These are phyloP conservation scores for Parelbella ahira DNA, from an alignment of 2,888 invertebrate species.

Conservation along the genomic window DNA sequence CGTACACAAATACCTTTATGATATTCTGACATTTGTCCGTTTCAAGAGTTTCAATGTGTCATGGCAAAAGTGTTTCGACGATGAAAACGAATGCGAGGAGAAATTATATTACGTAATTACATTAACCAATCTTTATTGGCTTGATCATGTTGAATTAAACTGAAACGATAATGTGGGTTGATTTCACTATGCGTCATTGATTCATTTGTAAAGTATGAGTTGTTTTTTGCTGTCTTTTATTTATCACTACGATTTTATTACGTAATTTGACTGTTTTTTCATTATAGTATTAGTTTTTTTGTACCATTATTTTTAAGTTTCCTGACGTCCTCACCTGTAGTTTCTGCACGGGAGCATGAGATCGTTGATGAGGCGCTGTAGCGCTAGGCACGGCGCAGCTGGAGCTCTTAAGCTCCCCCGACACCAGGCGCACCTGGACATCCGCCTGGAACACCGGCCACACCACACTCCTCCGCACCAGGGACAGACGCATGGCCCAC, in stretches of 20 bases:
- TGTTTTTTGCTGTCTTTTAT: conserved; percentile 3
- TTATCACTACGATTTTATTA: too few relatives aligned
- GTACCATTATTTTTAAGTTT: too few relatives aligned
- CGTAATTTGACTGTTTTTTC: too few relatives aligned
- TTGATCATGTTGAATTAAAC: conserved; percentile 21
- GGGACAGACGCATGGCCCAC: conserved; percentile 67
- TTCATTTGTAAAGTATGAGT: neutral
- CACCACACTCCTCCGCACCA: conserved; percentile 76
- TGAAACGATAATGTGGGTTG: conserved; percentile 14
- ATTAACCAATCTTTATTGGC: conserved; percentile 18
- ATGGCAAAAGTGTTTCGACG: conserved; percentile 4
- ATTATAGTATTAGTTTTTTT: too few relatives aligned
- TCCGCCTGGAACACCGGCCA: conserved; percentile 58
- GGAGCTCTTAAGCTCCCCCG: conserved; percentile 59
- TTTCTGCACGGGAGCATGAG: conserved; percentile 72
- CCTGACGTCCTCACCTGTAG: conserved; percentile 66
- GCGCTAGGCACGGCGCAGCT: conserved; percentile 59
- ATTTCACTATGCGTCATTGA: conserved; percentile 15
- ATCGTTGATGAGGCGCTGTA: conserved; percentile 68
- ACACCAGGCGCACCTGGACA: conserved; percentile 72
- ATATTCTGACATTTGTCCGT: conserved; percentile 3
- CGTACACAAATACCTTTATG: too few relatives aligned
- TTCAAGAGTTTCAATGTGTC: neutral
- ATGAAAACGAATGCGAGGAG: conserved; percentile 8
- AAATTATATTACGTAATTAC: conserved; percentile 15